phyloP scores from a whole-genome alignment of 1,140 invertebrate genomes.

The Drosophila serrata region DNA sequence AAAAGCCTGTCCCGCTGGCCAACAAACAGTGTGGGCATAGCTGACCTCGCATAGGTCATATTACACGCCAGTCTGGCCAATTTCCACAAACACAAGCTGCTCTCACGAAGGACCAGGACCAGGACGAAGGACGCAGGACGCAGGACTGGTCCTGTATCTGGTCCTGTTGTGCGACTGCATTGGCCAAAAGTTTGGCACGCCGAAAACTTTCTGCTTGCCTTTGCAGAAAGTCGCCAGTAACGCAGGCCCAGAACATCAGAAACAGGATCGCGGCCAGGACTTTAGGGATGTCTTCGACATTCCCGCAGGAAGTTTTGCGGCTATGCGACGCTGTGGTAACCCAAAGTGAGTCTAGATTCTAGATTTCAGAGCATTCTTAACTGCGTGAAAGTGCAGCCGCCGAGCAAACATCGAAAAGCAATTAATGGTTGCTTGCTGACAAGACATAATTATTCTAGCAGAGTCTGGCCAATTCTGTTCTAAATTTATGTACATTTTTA shows the following conservation, averaged over 20 bases:
- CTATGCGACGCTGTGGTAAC: neutral
- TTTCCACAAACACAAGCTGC: conserved; percentile 27
- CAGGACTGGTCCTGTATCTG: neutral
- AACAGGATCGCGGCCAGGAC: conserved; percentile 26
- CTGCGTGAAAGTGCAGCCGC: conserved; percentile 33
- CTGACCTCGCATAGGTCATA: conserved; percentile 38
- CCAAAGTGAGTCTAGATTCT: neutral
- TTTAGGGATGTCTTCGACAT: conserved; percentile 58
- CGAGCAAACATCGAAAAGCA: conserved; percentile 64
- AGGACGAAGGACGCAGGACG: neutral
- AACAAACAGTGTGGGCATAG: conserved; percentile 34
- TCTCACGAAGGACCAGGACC: conserved; percentile 7
- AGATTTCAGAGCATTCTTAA: conserved; percentile 36
- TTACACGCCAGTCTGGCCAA: conserved; percentile 42
- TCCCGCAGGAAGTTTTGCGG: conserved; percentile 51
- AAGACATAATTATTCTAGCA: neutral
- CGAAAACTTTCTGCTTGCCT: conserved; percentile 64
- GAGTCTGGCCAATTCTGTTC: neutral
- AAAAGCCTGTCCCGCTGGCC: conserved; percentile 43
- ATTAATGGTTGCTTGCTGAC: conserved; percentile 52
- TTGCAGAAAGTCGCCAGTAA: conserved; percentile 51
- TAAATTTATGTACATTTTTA: neutral
- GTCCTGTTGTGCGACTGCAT: conserved; percentile 45
- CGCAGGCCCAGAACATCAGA: conserved; percentile 25
- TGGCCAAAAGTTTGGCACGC: conserved; percentile 62